A percentile compares a stretch with the other conserved stretches of the same genome.
phyloP scores from a whole-genome alignment of 2,113 vertebrate genomes.

The Sphyrna mokarran region DNA sequence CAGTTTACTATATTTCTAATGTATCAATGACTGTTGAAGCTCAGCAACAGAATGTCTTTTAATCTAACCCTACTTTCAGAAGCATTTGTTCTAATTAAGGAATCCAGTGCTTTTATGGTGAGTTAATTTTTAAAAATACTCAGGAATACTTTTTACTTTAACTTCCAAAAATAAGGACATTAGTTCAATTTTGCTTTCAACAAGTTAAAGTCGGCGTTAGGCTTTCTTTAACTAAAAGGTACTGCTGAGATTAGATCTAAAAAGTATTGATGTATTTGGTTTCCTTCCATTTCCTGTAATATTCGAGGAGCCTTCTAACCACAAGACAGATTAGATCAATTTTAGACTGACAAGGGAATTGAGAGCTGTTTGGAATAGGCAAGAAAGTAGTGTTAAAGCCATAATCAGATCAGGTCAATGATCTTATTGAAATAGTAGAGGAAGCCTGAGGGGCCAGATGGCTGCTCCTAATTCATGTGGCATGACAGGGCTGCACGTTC shows the following conservation, averaged over 20 bases:
- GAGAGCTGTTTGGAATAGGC: too few species aligned
- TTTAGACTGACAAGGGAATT: too few species aligned
- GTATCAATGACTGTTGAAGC: not conserved
- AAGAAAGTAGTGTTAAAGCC: too few species aligned
- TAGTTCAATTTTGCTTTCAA: not conserved
- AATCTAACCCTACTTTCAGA: not conserved
- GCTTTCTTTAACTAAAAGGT: not conserved
- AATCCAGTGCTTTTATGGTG: not conserved
- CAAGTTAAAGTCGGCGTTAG: not conserved
- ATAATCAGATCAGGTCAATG: too few species aligned
- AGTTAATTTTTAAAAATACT: not conserved
- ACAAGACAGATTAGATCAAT: not conserved
- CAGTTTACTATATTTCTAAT: too few species aligned
- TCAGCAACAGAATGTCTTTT: not conserved
- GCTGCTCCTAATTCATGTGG: too few species aligned
- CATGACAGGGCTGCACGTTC: not conserved
- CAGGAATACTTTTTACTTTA: not conserved
- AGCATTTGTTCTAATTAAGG: not conserved
- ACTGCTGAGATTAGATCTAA: not conserved
- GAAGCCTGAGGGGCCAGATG: too few species aligned
- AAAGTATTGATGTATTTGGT: not conserved
- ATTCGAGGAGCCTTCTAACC: not conserved
- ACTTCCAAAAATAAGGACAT: not conserved
- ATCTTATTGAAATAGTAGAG: too few species aligned
- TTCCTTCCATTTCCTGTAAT: not conserved